These are phyloP conservation scores for Malthinus flaveolus DNA, from an alignment of 2,888 invertebrate genomes.

Conservation along the genomic window DNA sequence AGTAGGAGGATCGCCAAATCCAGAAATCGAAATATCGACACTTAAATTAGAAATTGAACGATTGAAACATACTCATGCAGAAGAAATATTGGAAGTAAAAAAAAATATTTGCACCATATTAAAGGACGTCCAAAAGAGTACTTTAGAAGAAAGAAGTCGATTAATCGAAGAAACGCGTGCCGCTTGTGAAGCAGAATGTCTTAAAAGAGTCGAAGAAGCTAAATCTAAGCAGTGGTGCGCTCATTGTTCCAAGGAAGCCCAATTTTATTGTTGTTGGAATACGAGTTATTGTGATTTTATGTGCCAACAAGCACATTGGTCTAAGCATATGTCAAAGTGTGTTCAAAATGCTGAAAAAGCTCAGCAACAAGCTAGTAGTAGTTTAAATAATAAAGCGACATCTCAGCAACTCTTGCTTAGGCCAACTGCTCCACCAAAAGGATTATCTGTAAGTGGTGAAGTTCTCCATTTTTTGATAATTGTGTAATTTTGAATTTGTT, in stretches of 20 bases:
- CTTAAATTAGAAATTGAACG: conserved; percentile 73
- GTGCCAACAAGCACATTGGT: conserved; percentile 88
- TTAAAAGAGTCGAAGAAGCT: conserved; percentile 72
- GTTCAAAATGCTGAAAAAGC: conserved; percentile 50
- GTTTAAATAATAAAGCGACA: background rate
- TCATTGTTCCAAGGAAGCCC: conserved; percentile 83
- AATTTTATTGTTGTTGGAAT: conserved; percentile 96
- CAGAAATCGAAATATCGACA: conserved; percentile 63
- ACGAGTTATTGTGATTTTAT: conserved; percentile 90
- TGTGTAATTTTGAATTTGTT: conserved; percentile 15
- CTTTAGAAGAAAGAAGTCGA: conserved; percentile 63
- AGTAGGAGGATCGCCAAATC: conserved; percentile 59
- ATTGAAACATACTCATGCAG: conserved; percentile 70
- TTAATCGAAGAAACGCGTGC: conserved; percentile 67
- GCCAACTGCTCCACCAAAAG: conserved; percentile 34
- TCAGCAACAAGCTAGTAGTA: conserved; percentile 19
- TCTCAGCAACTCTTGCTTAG: conserved; percentile 22
- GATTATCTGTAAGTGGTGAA: conserved; percentile 15
- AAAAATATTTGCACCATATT: conserved; percentile 49
- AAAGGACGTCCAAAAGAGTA: conserved; percentile 50
- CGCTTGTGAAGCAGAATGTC: conserved; percentile 69
- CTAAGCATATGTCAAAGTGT: conserved; percentile 69
- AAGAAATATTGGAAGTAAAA: conserved; percentile 69
- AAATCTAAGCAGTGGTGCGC: conserved; percentile 94
- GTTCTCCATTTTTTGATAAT: background rate